Evolutionary conservation across 1,140 invertebrate species (phyloP).

Genomic region (Rhagoletis zephyria): DNA sequence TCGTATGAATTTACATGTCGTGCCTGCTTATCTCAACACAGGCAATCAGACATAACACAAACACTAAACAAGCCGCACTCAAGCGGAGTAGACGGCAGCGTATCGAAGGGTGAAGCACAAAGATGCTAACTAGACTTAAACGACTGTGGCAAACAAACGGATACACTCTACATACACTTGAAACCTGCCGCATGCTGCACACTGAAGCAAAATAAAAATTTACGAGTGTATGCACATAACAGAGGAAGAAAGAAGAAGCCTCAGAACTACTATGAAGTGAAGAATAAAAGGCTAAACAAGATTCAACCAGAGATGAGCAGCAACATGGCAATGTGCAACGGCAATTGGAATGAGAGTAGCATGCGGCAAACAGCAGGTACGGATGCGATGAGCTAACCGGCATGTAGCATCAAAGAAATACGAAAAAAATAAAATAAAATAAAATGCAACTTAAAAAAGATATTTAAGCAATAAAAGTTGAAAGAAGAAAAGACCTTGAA

Average conservation of each 20-base stretch:
- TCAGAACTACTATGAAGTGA: constrained; percentile 53
- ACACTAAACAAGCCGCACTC: constrained; percentile 52
- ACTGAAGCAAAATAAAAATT: constrained; percentile 26
- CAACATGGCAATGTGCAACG: constrained; percentile 20
- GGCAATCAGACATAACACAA: constrained; percentile 48
- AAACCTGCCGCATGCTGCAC: constrained; percentile 12
- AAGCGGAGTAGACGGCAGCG: background rate
- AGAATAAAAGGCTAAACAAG: constrained; percentile 55
- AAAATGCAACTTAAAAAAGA: background rate
- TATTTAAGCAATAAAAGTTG: constrained; percentile 32
- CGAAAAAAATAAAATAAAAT: background rate
- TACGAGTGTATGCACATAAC: constrained; percentile 19
- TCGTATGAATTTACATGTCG: constrained; percentile 47
- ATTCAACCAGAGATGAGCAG: constrained; percentile 51
- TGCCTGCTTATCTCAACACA: constrained; percentile 37
- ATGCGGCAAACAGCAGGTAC: background rate
- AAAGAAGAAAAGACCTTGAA: constrained; percentile 49
- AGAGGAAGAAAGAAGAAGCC: constrained; percentile 57
- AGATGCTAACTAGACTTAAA: constrained; percentile 62
- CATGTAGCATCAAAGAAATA: background rate
- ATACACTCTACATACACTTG: constrained; percentile 22
- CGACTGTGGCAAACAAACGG: constrained; percentile 49
- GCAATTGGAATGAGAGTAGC: constrained; percentile 45
- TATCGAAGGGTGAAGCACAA: constrained; percentile 17
- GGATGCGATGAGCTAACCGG: background rate